A percentile compares a stretch with the other conserved stretches of the same genome.
phyloP scores from a whole-genome alignment of 2,888 invertebrate genomes.

The Orgyia antiqua region DNA sequence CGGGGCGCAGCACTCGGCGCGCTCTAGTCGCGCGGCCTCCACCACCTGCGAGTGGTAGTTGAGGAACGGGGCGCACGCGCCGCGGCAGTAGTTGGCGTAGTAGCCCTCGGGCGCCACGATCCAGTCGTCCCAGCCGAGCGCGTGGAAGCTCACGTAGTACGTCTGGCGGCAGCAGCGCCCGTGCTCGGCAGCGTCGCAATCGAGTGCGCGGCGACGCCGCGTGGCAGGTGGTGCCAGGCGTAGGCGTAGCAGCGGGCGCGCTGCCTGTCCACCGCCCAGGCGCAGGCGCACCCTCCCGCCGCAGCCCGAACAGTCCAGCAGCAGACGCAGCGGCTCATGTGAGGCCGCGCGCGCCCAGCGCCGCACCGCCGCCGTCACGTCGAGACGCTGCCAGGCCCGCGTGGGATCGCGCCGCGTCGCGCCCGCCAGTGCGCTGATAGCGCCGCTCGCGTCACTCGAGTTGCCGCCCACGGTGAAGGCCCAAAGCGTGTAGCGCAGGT shows the following conservation, averaged over 20 bases:
- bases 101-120: slow-evolving; percentile 94
- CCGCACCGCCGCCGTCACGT: slow-evolving; percentile 87
- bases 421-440: slow-evolving; percentile 54
- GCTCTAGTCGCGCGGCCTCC: slow-evolving; percentile 92
- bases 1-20: slow-evolving; percentile 95
- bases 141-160: slow-evolving; percentile 94
- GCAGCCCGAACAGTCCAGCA: slow-evolving; percentile 92
- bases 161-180: slow-evolving; percentile 89
- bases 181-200: slow-evolving; percentile 82
- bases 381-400: slow-evolving; percentile 92
- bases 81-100: slow-evolving; percentile 95
- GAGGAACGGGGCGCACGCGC: slow-evolving; percentile 91
- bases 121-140: slow-evolving; percentile 97
- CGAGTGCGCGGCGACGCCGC: slow-evolving; percentile 89
- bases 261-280: slow-evolving; percentile 76
- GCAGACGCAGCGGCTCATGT: slow-evolving; percentile 81
- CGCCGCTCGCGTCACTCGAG: slow-evolving; percentile 80
- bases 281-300: slow-evolving; percentile 84
- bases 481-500: slow-evolving; percentile 81
- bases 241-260: slow-evolving; percentile 90
- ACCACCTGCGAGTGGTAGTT: slow-evolving; percentile 94
- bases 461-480: slow-evolving; percentile 84
- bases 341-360: slow-evolving; percentile 80
- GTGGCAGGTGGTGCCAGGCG: slow-evolving; percentile 84
- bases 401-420: slow-evolving; percentile 75